Percentiles rank a stretch among this genome's conserved stretches.
These are phyloP conservation scores for Cassiopea xamachana DNA, from an alignment of 30 jellyfish, hydroid and myxozoan genomes.

Conservation along the genomic window DNA sequence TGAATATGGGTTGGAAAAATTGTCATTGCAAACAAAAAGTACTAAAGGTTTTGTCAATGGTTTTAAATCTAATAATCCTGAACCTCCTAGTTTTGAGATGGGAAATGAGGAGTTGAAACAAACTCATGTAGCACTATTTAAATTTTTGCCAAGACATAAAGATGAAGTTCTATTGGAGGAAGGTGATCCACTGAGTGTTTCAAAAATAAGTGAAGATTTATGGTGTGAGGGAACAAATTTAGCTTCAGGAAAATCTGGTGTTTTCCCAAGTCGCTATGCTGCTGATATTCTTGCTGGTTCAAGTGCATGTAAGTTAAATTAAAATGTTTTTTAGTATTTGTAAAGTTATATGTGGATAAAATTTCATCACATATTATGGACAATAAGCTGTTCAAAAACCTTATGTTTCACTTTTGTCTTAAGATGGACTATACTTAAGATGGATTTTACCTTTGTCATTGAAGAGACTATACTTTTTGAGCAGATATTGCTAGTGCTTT, in stretches of 20 bases:
- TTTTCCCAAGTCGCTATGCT: slow-evolving; percentile 89
- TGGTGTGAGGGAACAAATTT: slow-evolving; percentile 94
- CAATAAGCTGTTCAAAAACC: too few species aligned
- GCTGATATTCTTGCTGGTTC: slow-evolving; percentile 81
- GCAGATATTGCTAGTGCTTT: too few species aligned
- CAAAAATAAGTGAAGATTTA: slow-evolving; percentile 75
- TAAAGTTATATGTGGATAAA: neutral
- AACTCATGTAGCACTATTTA: slow-evolving; percentile 88
- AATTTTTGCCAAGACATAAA: slow-evolving; percentile 89
- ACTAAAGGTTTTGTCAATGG: slow-evolving; percentile 26
- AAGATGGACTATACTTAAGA: too few species aligned
- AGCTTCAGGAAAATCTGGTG: slow-evolving; percentile 83
- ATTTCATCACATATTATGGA: too few species aligned
- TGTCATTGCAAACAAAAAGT: slow-evolving; percentile 2
- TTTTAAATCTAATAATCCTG: slow-evolving; percentile 10
- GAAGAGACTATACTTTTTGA: too few species aligned
- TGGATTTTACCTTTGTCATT: too few species aligned
- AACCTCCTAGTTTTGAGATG: slow-evolving; percentile 6
- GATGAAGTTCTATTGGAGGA: slow-evolving; percentile 81
- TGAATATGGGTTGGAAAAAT: slow-evolving; percentile 43
- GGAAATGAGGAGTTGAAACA: slow-evolving; percentile 50
- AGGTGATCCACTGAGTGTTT: slow-evolving; percentile 91
- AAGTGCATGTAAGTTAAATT: neutral
- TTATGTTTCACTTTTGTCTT: too few species aligned
- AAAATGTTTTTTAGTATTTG: neutral